A percentile compares a stretch with the other conserved stretches of the same genome.
These are phyloP conservation scores for Sitta carolinensis DNA, from an alignment of 2,797 vertebrate genomes.

Conservation along the genomic window DNA sequence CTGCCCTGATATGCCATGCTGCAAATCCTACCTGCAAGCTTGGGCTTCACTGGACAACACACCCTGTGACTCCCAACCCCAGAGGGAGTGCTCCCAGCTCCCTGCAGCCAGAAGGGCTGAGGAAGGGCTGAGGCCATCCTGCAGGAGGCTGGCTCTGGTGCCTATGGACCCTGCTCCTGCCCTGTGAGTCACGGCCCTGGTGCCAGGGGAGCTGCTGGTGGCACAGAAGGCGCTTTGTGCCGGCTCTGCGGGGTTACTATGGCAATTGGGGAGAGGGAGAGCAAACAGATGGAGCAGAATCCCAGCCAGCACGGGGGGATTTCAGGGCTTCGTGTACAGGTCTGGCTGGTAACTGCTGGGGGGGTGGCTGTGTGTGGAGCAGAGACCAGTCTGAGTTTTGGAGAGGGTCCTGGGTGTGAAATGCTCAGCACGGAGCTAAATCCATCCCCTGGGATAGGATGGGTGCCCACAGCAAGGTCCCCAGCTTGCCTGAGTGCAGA, in stretches of 20 bases:
- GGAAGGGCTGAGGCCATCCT: background rate
- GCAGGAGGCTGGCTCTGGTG: background rate
- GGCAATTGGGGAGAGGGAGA: slow-evolving; percentile 45
- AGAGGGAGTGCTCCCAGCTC: background rate
- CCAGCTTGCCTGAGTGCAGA: background rate
- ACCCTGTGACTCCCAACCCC: background rate
- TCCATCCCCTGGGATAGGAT: background rate
- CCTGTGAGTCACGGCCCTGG: background rate
- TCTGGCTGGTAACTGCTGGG: background rate
- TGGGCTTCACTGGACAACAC: rapidly evolving
- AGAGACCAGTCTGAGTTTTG: background rate
- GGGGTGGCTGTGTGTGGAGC: rapidly evolving
- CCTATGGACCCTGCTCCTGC: background rate
- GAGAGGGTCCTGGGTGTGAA: background rate
- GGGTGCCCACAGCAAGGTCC: background rate
- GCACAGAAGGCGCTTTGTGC: slow-evolving; percentile 64
- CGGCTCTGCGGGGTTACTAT: background rate
- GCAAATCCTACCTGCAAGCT: background rate
- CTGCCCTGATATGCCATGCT: background rate
- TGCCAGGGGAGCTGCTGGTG: background rate
- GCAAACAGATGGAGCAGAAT: slow-evolving; percentile 26
- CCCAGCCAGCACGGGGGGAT: background rate
- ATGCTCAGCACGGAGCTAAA: rapidly evolving
- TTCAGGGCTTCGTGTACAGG: background rate
- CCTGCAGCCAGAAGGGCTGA: background rate